Percentiles rank a stretch among this genome's conserved stretches.
Evolutionary conservation across 1,140 invertebrate species (phyloP).

Genomic region (Cyphomyrmex costatus): DNA sequence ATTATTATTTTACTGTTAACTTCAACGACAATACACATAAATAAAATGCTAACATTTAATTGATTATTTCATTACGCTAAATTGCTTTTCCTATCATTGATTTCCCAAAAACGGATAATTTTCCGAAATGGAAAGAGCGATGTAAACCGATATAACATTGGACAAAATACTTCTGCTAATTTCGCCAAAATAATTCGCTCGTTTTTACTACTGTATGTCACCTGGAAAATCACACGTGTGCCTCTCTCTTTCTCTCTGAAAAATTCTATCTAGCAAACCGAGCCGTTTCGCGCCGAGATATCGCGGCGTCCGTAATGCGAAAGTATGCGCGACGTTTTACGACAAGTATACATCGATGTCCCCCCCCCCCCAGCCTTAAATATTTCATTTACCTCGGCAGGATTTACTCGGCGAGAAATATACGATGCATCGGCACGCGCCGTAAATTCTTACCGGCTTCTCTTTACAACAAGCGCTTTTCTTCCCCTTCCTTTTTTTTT

Average conservation of each 20-base stretch:
- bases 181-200: background rate
- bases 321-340: constrained; percentile 46
- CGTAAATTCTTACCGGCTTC: background rate
- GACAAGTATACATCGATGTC: constrained; percentile 39
- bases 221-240: background rate
- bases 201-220: background rate
- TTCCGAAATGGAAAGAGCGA: background rate
- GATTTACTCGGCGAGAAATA: constrained; percentile 27
- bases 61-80: background rate
- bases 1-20: background rate
- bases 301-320: constrained; percentile 16
- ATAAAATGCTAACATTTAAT: background rate
- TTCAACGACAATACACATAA: background rate
- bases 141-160: background rate
- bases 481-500: background rate
- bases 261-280: constrained; percentile 16
- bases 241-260: background rate
- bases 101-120: background rate
- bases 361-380: background rate
- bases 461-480: constrained; percentile 34
- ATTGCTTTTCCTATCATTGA: background rate
- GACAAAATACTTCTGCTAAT: background rate
- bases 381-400: constrained; percentile 35
- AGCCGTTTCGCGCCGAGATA: too few species aligned
- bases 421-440: background rate